Base-by-base conservation (phyloP, 2,888 invertebrate species). In the Acronicta alni region DNA sequence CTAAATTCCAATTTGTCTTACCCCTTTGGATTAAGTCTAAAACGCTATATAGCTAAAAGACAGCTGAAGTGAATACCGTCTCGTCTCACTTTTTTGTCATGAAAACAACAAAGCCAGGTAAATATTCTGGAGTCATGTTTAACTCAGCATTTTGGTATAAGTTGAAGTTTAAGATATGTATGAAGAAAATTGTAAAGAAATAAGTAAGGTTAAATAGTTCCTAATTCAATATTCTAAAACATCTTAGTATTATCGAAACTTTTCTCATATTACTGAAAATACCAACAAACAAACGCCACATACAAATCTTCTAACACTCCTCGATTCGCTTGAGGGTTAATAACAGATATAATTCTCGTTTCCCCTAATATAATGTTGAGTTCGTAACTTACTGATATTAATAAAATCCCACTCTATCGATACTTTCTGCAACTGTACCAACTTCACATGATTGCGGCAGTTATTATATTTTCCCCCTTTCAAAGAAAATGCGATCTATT, bases 371-470 rank as follows among this genome's bases (percentile, higher is more conserved):
- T 55, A 47, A 43, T 71, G 52, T 44, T 57, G 43, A 38, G 71
- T 64, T 57, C 53, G 48, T 52, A 68, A 67, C 60, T 59, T 44
- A 59, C 49, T 59, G 72, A 59, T 68, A 72, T 72, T 72, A 68
- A 72, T 72, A 72, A 68, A 72, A 72, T 48, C 60, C 51, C 44
- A 72, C 38, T 48, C 41, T 60, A 55, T 67, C 51, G 61, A 72
- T 67, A 48, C 47, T 67, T 17, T 37, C 44, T 57, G 35, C 68
- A 60, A 68, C 60, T 47, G 39, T 41, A 63, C 42, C 18, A 63
- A 72, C 53, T 48, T 55, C 57, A 51, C 51, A 42, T 58, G 37
- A 73, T 56, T 63, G 58, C 59, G 49, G 51, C 55, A 44, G 47
- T 72, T 72, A 68, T 68, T 53, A 61, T 26, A 61, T 72, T 69